Percentiles rank a stretch among this genome's conserved stretches.
Evolutionary conservation across 2,797 vertebrate species (phyloP).

Genomic region (Melanotaenia parkinsoni): DNA sequence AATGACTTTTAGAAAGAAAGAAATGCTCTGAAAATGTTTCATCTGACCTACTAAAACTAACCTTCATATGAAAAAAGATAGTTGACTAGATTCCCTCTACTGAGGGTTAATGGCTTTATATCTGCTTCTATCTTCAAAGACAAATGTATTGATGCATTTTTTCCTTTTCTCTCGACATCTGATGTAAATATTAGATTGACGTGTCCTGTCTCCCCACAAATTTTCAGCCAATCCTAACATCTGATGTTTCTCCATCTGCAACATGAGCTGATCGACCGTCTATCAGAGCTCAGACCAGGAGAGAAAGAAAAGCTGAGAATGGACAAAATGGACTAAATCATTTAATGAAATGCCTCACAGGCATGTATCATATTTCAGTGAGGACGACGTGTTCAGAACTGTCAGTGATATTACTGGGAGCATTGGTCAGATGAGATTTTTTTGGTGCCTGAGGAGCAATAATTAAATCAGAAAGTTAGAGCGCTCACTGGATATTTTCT

Average conservation of each 20-base stretch:
- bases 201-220: not conserved
- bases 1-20: not conserved
- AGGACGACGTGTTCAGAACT: not conserved
- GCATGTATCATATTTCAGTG: not conserved
- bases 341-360: not conserved
- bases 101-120: too few species aligned
- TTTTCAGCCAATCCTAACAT: not conserved
- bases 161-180: too few species aligned
- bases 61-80: too few species aligned
- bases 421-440: not conserved
- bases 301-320: not conserved
- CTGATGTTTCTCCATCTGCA: not conserved
- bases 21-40: not conserved
- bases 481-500: too few species aligned
- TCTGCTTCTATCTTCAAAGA: too few species aligned
- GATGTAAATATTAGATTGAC: too few species aligned
- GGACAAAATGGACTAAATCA: not conserved
- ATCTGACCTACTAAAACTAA: too few species aligned
- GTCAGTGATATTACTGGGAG: not conserved
- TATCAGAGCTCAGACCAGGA: not conserved
- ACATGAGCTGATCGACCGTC: not conserved
- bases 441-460: not conserved
- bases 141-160: too few species aligned
- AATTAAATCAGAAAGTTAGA: too few species aligned
- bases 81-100: too few species aligned